These are phyloP conservation scores for Drepana arcuata DNA, from an alignment of 1,140 invertebrate species.

Conservation along the genomic window DNA sequence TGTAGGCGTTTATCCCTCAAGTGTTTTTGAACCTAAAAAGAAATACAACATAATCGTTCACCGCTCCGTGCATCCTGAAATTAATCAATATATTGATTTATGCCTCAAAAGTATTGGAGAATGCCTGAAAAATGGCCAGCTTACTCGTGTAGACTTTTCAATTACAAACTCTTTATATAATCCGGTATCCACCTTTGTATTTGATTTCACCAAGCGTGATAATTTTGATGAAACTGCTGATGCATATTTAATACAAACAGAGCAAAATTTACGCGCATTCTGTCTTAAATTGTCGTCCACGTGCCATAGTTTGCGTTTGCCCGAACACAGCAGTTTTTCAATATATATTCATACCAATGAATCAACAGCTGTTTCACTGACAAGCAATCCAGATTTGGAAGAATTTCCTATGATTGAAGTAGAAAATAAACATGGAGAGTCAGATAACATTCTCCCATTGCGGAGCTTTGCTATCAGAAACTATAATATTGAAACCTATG, in stretches of 20 bases:
- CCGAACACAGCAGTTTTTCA: slow-evolving; percentile 69
- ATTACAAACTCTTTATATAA: slow-evolving; percentile 35
- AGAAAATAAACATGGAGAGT: slow-evolving; percentile 31
- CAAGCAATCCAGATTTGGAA: slow-evolving; percentile 67
- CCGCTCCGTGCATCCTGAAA: slow-evolving; percentile 73
- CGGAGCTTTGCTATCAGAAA: slow-evolving; percentile 41
- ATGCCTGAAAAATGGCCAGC: slow-evolving; percentile 55
- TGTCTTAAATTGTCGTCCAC: slow-evolving; percentile 71
- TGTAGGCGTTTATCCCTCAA: slow-evolving; percentile 73
- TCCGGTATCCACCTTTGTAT: slow-evolving; percentile 71
- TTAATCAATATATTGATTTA: slow-evolving; percentile 74
- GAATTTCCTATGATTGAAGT: slow-evolving; percentile 72
- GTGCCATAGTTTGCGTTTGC: slow-evolving; percentile 60
- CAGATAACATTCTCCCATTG: slow-evolving; percentile 40
- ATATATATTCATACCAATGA: slow-evolving; percentile 74
- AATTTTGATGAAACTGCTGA: slow-evolving; percentile 46
- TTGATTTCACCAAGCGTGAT: slow-evolving; percentile 61
- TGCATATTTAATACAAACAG: slow-evolving; percentile 74
- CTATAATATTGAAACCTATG: slow-evolving; percentile 40
- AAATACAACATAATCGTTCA: slow-evolving; percentile 73
- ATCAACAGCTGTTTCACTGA: slow-evolving; percentile 61
- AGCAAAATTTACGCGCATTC: slow-evolving; percentile 74
- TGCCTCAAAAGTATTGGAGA: slow-evolving; percentile 58
- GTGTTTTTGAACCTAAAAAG: slow-evolving; percentile 73
- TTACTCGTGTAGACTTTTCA: slow-evolving; percentile 66